A percentile compares a stretch with the other conserved stretches of the same genome.
These are phyloP conservation scores for Microctonus brassicae DNA, from an alignment of 2,888 invertebrate species.

Conservation along the genomic window DNA sequence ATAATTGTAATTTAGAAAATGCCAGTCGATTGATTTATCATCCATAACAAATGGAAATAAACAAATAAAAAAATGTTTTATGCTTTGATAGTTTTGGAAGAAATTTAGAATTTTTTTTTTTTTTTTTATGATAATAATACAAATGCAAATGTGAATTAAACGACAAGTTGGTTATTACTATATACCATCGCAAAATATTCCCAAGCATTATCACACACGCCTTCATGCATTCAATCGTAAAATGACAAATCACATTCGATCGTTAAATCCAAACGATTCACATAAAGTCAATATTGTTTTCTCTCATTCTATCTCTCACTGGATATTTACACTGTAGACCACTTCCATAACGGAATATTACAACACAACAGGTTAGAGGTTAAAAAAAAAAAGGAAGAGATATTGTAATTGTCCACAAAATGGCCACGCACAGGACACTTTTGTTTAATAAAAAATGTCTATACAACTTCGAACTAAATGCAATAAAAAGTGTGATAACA, in stretches of 20 bases:
- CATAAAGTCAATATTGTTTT: neutral
- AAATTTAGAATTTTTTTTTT: neutral
- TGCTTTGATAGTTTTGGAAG: neutral
- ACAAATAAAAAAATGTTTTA: no score
- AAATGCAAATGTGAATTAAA: neutral
- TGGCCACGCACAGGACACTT: neutral
- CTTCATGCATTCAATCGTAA: neutral
- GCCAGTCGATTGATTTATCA: no score
- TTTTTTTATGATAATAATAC: neutral
- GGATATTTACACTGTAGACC: no score
- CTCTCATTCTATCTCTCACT: no score
- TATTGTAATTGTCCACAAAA: neutral
- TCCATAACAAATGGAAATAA: no score
- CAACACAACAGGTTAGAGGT: neutral
- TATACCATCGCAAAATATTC: neutral
- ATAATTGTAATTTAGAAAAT: no score
- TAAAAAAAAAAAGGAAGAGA: neutral
- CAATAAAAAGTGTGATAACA: neutral
- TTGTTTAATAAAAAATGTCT: neutral
- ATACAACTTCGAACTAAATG: neutral
- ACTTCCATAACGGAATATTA: constrained; percentile 1
- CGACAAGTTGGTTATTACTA: neutral
- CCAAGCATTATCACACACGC: neutral
- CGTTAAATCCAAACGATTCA: constrained; percentile 39
- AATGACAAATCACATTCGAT: constrained; percentile 20